Evolutionary conservation across 1,140 invertebrate genomes (phyloP).

Genomic region (Leptinotarsa defecta): DNA sequence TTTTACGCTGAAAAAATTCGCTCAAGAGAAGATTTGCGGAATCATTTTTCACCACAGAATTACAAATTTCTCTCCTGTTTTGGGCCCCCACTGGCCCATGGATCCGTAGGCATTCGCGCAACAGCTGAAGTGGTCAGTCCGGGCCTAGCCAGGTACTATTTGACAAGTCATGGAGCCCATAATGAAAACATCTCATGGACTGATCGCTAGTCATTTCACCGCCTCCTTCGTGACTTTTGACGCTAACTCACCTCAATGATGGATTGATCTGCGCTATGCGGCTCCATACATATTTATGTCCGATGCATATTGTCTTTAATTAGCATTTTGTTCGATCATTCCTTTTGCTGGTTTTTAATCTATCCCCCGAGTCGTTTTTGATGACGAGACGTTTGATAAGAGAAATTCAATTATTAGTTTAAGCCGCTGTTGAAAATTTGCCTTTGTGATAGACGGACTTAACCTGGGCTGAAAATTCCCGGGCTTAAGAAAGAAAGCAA

Average conservation of each 20-base stretch:
- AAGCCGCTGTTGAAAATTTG: not conserved
- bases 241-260: slow-evolving; percentile 53
- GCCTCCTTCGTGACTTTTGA: slow-evolving; percentile 57
- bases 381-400: not conserved
- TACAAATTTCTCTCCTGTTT: no score
- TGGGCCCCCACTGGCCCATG: not conserved
- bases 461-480: not conserved
- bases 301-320: slow-evolving; percentile 51
- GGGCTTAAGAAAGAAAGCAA: no score
- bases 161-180: slow-evolving; percentile 55
- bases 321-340: slow-evolving; percentile 54
- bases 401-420: slow-evolving; percentile 11
- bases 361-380: not conserved
- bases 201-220: slow-evolving; percentile 56
- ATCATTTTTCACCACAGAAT: no score
- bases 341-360: slow-evolving; percentile 16
- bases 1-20: no score
- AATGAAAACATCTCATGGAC: slow-evolving; percentile 57
- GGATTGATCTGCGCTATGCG: slow-evolving; percentile 45
- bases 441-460: not conserved
- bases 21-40: no score
- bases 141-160: slow-evolving; percentile 47
- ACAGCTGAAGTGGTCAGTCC: slow-evolving; percentile 42
- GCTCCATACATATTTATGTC: slow-evolving; percentile 51
- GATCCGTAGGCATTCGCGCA: not conserved